Conservation (phyloP, 2,797 vertebrate species). For the Microhierax caerulescens region DNA sequence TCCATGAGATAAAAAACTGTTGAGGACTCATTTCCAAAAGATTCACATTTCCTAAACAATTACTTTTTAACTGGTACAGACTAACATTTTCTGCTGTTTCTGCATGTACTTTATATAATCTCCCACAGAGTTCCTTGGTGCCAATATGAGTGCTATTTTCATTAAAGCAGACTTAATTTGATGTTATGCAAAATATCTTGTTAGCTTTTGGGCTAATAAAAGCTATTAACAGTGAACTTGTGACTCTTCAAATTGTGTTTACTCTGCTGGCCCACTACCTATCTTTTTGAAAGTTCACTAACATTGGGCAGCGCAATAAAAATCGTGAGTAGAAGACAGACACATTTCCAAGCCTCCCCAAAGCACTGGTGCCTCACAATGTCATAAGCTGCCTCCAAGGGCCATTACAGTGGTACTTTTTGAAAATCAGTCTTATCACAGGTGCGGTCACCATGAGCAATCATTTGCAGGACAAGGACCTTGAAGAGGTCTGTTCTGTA, state of each 20-base stretch:
- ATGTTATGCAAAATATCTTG: conserved; percentile 7
- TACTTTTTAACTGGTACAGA: background rate
- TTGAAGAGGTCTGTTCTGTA: background rate
- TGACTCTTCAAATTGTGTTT: background rate
- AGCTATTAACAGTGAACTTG: conserved; percentile 1
- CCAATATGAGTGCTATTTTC: background rate
- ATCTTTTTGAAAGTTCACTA: background rate
- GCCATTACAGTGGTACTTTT: background rate
- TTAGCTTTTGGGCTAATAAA: conserved; percentile 20
- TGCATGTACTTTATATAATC: background rate
- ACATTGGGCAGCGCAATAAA: background rate
- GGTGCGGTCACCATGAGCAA: background rate
- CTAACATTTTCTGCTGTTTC: conserved; percentile 19
- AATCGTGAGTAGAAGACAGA: background rate
- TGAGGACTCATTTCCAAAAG: background rate
- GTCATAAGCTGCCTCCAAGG: background rate
- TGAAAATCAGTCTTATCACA: background rate
- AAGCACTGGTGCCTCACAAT: background rate
- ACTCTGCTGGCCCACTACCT: background rate
- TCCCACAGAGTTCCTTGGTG: background rate
- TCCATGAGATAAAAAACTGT: background rate
- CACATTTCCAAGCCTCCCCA: background rate
- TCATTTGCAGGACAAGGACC: background rate
- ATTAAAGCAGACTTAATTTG: conserved; percentile 1
- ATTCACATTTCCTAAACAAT: background rate